These are phyloP conservation scores for Cinara cedri DNA, from an alignment of 2,888 invertebrate species.

Conservation along the genomic window DNA sequence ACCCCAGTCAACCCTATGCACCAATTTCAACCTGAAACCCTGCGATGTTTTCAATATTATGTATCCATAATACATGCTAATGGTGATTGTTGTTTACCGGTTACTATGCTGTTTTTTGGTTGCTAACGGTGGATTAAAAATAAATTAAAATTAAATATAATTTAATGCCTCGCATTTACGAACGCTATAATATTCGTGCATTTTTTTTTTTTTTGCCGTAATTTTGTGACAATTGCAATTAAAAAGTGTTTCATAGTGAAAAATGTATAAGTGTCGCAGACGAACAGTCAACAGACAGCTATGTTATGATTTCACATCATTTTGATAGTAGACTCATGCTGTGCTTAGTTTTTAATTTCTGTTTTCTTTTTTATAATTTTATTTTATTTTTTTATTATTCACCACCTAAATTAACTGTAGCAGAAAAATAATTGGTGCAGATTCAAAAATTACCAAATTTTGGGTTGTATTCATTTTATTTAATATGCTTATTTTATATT, in stretches of 20 bases:
- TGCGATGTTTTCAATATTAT: slow-evolving; percentile 52
- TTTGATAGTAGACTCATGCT: slow-evolving; percentile 52
- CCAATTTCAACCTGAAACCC: slow-evolving; percentile 50
- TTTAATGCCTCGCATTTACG: slow-evolving; percentile 52
- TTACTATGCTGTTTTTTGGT: slow-evolving; percentile 54
- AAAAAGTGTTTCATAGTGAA: slow-evolving; percentile 55
- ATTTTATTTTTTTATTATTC: slow-evolving; percentile 26
- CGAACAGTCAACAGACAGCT: slow-evolving; percentile 44
- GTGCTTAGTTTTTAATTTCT: slow-evolving; percentile 55
- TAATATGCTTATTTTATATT: slow-evolving; percentile 53
- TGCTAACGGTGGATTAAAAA: slow-evolving; percentile 55
- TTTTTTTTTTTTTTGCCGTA: slow-evolving; percentile 48
- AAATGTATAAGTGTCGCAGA: slow-evolving; percentile 46
- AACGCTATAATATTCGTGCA: slow-evolving; percentile 52
- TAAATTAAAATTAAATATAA: slow-evolving; percentile 33
- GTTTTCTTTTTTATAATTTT: slow-evolving; percentile 23
- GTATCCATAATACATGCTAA: slow-evolving; percentile 38
- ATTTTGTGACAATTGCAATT: slow-evolving; percentile 53
- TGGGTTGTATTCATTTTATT: slow-evolving; percentile 57
- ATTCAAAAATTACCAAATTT: slow-evolving; percentile 53
- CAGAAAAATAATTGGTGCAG: slow-evolving; percentile 55
- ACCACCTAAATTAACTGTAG: slow-evolving; percentile 50
- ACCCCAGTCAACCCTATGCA: slow-evolving; percentile 41
- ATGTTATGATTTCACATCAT: slow-evolving; percentile 51
- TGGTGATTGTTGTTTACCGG: slow-evolving; percentile 56